A percentile compares a stretch with the other conserved stretches of the same genome.
These are phyloP conservation scores for Margaritifera margaritifera DNA, from an alignment of 2,888 invertebrate genomes.

Conservation along the genomic window DNA sequence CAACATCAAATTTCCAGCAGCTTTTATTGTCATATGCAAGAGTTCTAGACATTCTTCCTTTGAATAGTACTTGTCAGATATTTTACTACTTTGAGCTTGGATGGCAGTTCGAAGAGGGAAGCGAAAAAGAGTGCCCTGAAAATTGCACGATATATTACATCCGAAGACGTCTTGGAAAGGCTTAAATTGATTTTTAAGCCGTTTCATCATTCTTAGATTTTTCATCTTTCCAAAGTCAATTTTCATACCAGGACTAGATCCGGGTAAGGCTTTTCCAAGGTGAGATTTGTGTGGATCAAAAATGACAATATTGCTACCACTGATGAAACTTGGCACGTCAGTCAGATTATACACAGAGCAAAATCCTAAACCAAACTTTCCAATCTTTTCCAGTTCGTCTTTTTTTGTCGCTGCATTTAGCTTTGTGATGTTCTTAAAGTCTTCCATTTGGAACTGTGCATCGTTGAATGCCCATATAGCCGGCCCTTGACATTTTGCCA, in stretches of 20 bases:
- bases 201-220: conserved; percentile 36
- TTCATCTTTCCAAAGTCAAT: conserved; percentile 28
- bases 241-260: conserved; percentile 38
- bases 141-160: conserved; percentile 32
- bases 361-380: conserved; percentile 69
- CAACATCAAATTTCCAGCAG: conserved; percentile 58
- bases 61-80: conserved; percentile 51
- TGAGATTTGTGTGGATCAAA: conserved; percentile 67
- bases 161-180: conserved; percentile 61
- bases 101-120: conserved; percentile 62
- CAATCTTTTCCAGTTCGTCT: conserved; percentile 59
- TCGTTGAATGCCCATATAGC: conserved; percentile 69
- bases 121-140: conserved; percentile 63
- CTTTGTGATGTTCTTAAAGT: conserved; percentile 65
- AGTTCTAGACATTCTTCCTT: conserved; percentile 50
- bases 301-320: conserved; percentile 62
- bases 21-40: conserved; percentile 47
- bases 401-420: conserved; percentile 65
- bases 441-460: conserved; percentile 60
- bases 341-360: conserved; percentile 68
- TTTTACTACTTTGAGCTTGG: conserved; percentile 60
- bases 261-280: conserved; percentile 43
- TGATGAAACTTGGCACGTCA: conserved; percentile 68
- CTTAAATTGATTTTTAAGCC: conserved; percentile 59
- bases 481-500: conserved; percentile 66